Percentiles rank a stretch among this genome's conserved stretches.
Conservation (phyloP, 2,888 invertebrate species). For the Ornithoptera priamus region DNA sequence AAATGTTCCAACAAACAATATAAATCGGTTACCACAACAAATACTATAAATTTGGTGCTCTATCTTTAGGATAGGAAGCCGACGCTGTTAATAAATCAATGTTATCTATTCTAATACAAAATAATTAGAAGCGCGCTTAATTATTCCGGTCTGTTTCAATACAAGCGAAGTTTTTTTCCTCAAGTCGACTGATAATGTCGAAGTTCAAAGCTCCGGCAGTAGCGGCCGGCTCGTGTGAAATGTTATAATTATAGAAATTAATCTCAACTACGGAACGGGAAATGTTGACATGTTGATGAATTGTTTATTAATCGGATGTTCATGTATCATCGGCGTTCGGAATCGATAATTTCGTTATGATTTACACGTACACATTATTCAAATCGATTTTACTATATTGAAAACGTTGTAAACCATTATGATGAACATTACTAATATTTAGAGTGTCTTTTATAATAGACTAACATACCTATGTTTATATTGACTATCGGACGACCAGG, state of each 20-base stretch:
- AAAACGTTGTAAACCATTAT: neutral
- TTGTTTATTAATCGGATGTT: constrained; percentile 13
- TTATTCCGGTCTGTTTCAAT: constrained; percentile 57
- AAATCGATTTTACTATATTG: neutral
- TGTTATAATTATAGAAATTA: constrained; percentile 33
- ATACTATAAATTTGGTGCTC: constrained; percentile 62
- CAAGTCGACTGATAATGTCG: constrained; percentile 12
- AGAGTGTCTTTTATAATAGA: no score
- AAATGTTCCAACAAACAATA: constrained; percentile 57
- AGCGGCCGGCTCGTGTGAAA: constrained; percentile 37
- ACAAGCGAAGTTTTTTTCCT: constrained; percentile 28
- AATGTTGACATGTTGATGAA: constrained; percentile 27
- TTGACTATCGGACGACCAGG: no score
- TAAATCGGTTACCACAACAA: constrained; percentile 57
- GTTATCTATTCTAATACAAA: constrained; percentile 66
- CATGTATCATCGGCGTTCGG: neutral
- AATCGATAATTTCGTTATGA: neutral
- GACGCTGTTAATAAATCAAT: constrained; percentile 62
- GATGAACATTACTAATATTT: no score
- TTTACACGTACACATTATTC: no score
- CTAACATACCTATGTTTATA: no score
- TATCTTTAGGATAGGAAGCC: constrained; percentile 56
- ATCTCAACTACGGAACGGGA: constrained; percentile 4
- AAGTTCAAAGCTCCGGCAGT: constrained; percentile 35
- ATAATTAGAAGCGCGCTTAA: constrained; percentile 72